phyloP scores from a whole-genome alignment of 1,140 invertebrate species.

The Charaxes varanes region DNA sequence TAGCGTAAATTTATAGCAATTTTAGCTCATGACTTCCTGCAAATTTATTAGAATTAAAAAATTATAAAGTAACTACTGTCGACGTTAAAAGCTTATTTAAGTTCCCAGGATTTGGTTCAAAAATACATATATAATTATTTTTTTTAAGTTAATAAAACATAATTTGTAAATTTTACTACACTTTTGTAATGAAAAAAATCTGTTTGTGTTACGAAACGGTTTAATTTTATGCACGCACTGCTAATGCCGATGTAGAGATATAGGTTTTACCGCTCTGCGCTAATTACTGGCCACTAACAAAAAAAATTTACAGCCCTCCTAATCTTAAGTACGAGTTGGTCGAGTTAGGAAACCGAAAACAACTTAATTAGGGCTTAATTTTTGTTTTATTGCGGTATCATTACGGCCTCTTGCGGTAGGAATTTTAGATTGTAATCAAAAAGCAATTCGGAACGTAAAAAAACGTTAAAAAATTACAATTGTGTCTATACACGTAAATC shows the following conservation, averaged over 20 bases:
- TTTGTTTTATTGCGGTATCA: conserved; percentile 29
- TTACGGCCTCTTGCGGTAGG: conserved; percentile 26
- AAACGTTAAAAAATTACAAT: conserved; percentile 7
- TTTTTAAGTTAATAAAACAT: too few relatives aligned
- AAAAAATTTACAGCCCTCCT: conserved; percentile 18
- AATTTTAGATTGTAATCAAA: conserved; percentile 36
- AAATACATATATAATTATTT: too few relatives aligned
- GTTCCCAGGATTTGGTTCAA: too few relatives aligned
- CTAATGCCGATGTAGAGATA: conserved; percentile 17
- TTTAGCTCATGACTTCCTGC: too few relatives aligned
- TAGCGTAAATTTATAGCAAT: too few relatives aligned
- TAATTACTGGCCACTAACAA: conserved; percentile 20
- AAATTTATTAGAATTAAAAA: too few relatives aligned
- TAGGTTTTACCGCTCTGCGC: conserved; percentile 17
- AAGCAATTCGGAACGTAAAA: conserved; percentile 14
- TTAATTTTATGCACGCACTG: too few relatives aligned
- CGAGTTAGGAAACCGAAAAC: conserved; percentile 19
- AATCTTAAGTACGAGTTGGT: conserved; percentile 17
- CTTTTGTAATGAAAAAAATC: too few relatives aligned
- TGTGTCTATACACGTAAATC: conserved; percentile 1
- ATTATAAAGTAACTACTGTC: too few relatives aligned
- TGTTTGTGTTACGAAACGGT: too few relatives aligned
- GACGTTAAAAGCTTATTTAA: too few relatives aligned
- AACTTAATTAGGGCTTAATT: conserved; percentile 32
- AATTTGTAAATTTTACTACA: too few relatives aligned